Percentiles rank a stretch among this genome's conserved stretches.
phyloP scores from a whole-genome alignment of 2,113 vertebrate genomes.

The Riparia riparia region DNA sequence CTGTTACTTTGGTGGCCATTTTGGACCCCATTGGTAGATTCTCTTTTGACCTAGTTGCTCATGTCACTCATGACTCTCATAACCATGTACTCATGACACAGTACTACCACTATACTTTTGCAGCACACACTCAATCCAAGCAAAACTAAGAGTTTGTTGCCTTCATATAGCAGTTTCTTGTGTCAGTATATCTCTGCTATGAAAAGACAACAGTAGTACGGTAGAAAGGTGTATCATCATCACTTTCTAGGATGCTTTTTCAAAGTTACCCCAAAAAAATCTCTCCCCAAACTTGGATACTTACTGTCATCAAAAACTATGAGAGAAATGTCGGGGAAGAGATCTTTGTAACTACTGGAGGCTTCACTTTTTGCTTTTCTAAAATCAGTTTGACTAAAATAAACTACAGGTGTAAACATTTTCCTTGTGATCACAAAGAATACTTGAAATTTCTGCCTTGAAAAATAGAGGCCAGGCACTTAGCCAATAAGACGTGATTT shows the following conservation, averaged over 20 bases:
- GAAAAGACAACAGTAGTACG: neutral
- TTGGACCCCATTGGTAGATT: neutral
- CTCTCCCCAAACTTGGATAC: neutral
- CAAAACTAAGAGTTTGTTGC: neutral
- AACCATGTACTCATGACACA: neutral
- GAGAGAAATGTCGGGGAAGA: neutral
- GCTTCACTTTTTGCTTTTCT: neutral
- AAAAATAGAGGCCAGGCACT: neutral
- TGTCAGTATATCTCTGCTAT: neutral
- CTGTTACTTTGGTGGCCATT: neutral
- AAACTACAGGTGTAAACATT: neutral
- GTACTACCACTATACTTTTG: rapidly evolving
- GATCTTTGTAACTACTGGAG: neutral
- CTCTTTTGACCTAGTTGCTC: rapidly evolving
- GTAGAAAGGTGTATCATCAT: neutral
- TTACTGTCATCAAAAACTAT: neutral
- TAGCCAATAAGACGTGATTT: neutral
- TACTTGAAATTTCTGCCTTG: neutral
- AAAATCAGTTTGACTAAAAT: neutral
- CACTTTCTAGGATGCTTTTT: neutral
- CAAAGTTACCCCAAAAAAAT: neutral
- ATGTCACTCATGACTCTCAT: neutral
- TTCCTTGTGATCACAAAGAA: neutral
- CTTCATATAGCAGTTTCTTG: neutral
- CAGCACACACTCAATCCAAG: neutral